Evolutionary conservation across 2,888 invertebrate species (phyloP).

Genomic region (Caradrina kadenii): DNA sequence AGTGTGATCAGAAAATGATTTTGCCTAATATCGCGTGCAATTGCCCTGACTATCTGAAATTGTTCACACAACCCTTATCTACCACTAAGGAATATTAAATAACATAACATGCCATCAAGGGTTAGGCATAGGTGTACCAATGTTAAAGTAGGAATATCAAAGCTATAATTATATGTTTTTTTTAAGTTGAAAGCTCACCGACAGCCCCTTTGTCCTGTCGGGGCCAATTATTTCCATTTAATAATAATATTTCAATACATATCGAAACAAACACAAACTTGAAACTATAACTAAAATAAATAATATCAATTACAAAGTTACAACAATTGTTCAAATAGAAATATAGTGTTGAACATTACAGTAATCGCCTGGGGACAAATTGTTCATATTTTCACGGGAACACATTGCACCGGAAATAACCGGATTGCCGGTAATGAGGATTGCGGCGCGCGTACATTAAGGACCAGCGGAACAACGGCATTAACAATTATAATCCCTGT

Average conservation of each 20-base stretch:
- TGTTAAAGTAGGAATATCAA: too few relatives aligned
- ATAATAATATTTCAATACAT: too few relatives aligned
- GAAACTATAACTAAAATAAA: conserved; percentile 6
- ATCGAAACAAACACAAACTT: neutral
- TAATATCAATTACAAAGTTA: conserved; percentile 12
- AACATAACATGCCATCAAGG: too few relatives aligned
- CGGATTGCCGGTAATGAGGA: conserved; percentile 66
- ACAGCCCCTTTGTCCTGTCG: too few relatives aligned
- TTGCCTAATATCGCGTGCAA: neutral
- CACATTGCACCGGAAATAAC: conserved; percentile 54
- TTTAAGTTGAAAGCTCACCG: too few relatives aligned
- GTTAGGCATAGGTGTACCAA: too few relatives aligned
- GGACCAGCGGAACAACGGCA: conserved; percentile 49
- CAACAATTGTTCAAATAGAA: conserved; percentile 23
- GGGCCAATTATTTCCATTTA: too few relatives aligned
- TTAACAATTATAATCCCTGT: conserved; percentile 58
- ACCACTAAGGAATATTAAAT: too few relatives aligned
- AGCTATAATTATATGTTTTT: too few relatives aligned
- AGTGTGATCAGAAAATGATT: neutral
- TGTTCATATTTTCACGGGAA: conserved; percentile 60
- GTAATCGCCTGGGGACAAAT: conserved; percentile 51
- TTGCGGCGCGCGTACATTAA: conserved; percentile 63
- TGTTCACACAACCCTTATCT: too few relatives aligned
- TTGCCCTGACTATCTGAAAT: neutral
- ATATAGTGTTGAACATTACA: conserved; percentile 36